Evolutionary conservation across 92 coral and sea anemone species (phyloP), one percentile per base, ranked within the genome.

Genomic region (Epizoanthus scotinus): DNA sequence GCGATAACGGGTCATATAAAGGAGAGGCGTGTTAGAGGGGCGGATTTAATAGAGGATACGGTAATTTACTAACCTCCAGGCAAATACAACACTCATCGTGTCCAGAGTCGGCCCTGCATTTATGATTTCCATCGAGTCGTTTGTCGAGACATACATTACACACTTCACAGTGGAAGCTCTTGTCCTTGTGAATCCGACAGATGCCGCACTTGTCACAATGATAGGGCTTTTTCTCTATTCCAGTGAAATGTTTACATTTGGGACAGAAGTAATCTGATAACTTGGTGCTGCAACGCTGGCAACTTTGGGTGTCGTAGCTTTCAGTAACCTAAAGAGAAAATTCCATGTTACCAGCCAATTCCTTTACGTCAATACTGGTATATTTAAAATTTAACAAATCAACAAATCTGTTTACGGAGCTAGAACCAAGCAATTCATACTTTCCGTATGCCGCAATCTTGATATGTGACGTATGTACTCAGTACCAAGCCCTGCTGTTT

Each of bases 1-100:
- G 40, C 40, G n/a, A 34, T 34, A 34, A 34, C 6, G 40, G 4
- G 40, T 34, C 40, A 3, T 34, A 34, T 34, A 6, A 34, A 6
- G 40, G 40, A 6, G 36, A 31, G 36, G 36, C 36, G 1, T 31
- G 4, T 31, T 31, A 31, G 36, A 31, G 36, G 36, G 4, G 36
- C 36, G 36, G 36, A 1, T 31, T 31, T 31, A 31, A 31, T 31
- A 31, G 40, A 34, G 5, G 40, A 6, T 0, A 2, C 40, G 40
- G 40, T 34, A 34, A 1, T 34, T 34, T 34, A 38, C 87, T 80
- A n/a, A 91, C 98, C 98, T 94, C 96, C 22, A 91, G 49, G 49
- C 98, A 94, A 56, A 91, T 89, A 64, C 96, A 91, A 84, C 98
- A 94, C 59, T 89, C 97, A 55, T 94, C 98, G 24, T 94, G 98